Conservation (phyloP, 2,797 vertebrate genomes). For the Morus bassanus region DNA sequence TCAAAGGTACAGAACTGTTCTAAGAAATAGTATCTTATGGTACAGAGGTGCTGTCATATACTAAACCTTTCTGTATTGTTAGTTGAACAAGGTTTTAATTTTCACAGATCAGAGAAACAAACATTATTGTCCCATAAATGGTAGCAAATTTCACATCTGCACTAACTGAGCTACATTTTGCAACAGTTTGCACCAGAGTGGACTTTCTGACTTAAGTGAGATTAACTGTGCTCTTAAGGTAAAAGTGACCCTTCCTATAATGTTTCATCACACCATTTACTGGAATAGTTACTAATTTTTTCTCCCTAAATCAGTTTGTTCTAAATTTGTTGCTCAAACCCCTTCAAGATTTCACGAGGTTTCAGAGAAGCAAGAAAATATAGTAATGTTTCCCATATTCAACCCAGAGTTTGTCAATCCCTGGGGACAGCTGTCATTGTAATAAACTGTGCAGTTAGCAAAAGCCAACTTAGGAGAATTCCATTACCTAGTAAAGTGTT, state of each 20-base stretch:
- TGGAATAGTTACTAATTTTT: not conserved
- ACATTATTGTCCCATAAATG: not conserved
- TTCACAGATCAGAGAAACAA: not conserved
- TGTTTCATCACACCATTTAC: not conserved
- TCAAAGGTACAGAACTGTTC: not conserved
- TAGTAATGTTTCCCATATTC: not conserved
- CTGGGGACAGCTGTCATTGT: not conserved
- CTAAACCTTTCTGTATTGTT: not conserved
- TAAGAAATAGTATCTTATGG: not conserved
- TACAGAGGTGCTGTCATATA: not conserved
- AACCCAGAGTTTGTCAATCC: not conserved
- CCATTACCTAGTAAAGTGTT: conserved; percentile 13
- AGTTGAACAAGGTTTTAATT: not conserved
- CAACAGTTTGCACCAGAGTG: not conserved
- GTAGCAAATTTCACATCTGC: not conserved
- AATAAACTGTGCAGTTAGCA: not conserved
- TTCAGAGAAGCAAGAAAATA: not conserved
- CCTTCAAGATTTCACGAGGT: not conserved
- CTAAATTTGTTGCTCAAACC: not conserved
- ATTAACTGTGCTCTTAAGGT: not conserved
- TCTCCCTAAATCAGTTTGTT: not conserved
- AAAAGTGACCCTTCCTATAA: not conserved
- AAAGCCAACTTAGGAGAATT: not conserved
- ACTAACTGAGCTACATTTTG: not conserved
- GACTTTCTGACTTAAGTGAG: not conserved